Percentiles rank a stretch among this genome's conserved stretches.
phyloP scores from a whole-genome alignment of 1,140 invertebrate species.

The Drosophila sproati region DNA sequence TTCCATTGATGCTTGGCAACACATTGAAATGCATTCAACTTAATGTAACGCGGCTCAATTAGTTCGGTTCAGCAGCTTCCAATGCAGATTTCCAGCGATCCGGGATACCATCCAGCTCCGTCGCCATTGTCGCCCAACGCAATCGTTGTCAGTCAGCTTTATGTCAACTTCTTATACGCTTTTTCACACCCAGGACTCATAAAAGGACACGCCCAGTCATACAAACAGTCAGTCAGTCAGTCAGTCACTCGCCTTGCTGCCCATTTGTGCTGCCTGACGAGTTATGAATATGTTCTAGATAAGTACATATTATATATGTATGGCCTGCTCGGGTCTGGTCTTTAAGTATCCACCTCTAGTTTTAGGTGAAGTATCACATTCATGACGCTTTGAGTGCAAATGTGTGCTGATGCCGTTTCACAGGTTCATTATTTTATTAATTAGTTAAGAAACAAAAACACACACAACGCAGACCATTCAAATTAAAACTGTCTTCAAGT shows the following conservation, averaged over 20 bases:
- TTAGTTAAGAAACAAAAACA: not conserved
- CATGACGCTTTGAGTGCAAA: not conserved
- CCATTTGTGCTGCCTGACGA: conserved; percentile 68
- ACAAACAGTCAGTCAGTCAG: conserved; percentile 22
- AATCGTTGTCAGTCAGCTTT: conserved; percentile 55
- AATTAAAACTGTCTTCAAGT: too few relatives aligned
- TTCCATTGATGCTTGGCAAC: conserved; percentile 65
- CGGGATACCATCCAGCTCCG: conserved; percentile 36
- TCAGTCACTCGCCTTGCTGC: conserved; percentile 42
- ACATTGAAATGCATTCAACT: conserved; percentile 82
- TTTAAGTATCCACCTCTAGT: not conserved
- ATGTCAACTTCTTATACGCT: conserved; percentile 80
- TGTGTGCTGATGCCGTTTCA: not conserved
- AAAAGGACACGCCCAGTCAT: conserved; percentile 58
- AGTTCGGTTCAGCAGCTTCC: conserved; percentile 76
- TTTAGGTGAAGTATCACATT: conserved; percentile 1
- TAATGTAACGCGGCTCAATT: conserved; percentile 83
- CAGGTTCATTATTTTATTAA: conserved; percentile 1
- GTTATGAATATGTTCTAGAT: conserved; percentile 62
- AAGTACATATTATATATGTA: conserved; percentile 2
- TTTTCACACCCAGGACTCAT: conserved; percentile 82
- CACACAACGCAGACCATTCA: not conserved
- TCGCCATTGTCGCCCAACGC: conserved; percentile 25
- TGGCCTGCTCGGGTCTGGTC: conserved; percentile 2
- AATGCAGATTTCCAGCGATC: conserved; percentile 66